Evolutionary conservation across 2,113 vertebrate genomes (phyloP).

Genomic region (Puffinus mauretanicus): DNA sequence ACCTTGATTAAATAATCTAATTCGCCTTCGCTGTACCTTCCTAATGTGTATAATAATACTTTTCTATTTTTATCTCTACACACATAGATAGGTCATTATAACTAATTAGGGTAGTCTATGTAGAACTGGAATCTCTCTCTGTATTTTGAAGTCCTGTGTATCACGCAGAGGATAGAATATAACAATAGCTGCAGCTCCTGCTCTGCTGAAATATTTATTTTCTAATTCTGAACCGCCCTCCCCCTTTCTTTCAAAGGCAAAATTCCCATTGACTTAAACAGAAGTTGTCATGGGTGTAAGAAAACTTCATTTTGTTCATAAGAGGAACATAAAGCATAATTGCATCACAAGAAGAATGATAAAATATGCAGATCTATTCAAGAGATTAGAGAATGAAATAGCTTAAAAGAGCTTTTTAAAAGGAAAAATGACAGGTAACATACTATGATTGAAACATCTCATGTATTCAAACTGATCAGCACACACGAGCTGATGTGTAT

Average conservation of each 20-base stretch:
- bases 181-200: not conserved
- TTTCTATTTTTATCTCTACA: not conserved
- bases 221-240: not conserved
- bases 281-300: not conserved
- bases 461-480: not conserved
- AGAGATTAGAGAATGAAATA: not conserved
- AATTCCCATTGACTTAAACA: not conserved
- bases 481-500: too few species aligned
- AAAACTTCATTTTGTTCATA: not conserved
- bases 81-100: not conserved
- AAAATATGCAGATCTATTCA: not conserved
- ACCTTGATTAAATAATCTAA: not conserved
- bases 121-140: not conserved
- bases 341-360: not conserved
- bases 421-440: not conserved
- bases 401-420: not conserved
- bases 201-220: not conserved
- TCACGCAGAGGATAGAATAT: not conserved
- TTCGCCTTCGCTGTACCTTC: not conserved
- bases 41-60: not conserved
- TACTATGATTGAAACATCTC: not conserved
- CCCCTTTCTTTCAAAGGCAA: not conserved
- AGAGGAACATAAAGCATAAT: not conserved
- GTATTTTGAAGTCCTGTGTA: not conserved
- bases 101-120: not conserved